A percentile compares a stretch with the other conserved stretches of the same genome.
These are phyloP conservation scores for Eurypyga helias DNA, from an alignment of 2,113 vertebrate genomes.

Conservation along the genomic window DNA sequence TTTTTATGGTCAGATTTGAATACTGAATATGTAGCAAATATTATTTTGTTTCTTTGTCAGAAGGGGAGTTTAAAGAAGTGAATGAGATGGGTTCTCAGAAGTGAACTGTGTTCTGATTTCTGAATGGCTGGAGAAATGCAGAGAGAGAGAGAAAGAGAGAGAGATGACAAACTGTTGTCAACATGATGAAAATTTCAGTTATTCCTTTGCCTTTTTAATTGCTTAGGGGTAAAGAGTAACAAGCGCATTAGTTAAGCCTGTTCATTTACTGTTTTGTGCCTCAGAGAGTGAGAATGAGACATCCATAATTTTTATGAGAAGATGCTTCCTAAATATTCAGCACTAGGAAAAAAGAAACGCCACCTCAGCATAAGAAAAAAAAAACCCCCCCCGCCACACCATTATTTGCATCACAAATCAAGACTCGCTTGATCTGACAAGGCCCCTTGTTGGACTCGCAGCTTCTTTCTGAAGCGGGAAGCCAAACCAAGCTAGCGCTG, in stretches of 20 bases:
- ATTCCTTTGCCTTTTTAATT: slow-evolving; percentile 66
- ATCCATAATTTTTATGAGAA: slow-evolving; percentile 76
- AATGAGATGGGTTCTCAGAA: not conserved
- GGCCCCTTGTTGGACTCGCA: slow-evolving; percentile 66
- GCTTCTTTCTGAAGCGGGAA: slow-evolving; percentile 56
- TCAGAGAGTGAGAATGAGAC: slow-evolving; percentile 75
- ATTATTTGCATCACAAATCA: slow-evolving; percentile 71
- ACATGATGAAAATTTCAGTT: slow-evolving; percentile 37
- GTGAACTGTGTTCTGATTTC: not conserved
- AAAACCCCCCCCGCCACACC: slow-evolving; percentile 40
- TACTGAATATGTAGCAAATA: not conserved
- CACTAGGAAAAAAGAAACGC: slow-evolving; percentile 62
- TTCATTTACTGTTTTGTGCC: slow-evolving; percentile 77
- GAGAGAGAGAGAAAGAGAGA: slow-evolving; percentile 2
- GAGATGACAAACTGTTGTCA: slow-evolving; percentile 33
- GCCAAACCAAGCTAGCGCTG: not conserved
- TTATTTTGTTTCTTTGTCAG: not conserved
- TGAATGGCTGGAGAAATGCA: slow-evolving; percentile 39
- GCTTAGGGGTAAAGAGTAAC: slow-evolving; percentile 20
- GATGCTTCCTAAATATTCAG: slow-evolving; percentile 77
- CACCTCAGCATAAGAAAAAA: slow-evolving; percentile 68
- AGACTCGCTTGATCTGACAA: slow-evolving; percentile 67
- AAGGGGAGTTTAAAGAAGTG: not conserved
- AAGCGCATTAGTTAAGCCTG: slow-evolving; percentile 70
- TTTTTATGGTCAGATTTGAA: slow-evolving; percentile 19